These are phyloP conservation scores for Pristionchus maxplancki DNA, from an alignment of 2,888 invertebrate species.

Conservation along the genomic window DNA sequence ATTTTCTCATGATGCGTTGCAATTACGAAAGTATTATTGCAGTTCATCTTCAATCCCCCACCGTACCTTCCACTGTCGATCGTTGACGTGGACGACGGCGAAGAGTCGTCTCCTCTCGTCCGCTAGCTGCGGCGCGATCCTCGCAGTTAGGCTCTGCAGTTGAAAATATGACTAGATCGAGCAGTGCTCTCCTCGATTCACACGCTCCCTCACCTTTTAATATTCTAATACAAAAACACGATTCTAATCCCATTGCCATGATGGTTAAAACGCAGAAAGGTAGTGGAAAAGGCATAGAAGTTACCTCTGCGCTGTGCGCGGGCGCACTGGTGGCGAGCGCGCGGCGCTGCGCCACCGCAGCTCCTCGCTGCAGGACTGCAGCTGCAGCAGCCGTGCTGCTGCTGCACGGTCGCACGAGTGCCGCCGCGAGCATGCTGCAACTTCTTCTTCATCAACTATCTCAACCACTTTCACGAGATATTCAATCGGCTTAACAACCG, in stretches of 20 bases:
- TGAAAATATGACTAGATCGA: neutral
- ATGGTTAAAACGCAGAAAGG: too few species aligned
- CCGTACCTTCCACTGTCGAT: slow-evolving; percentile 79
- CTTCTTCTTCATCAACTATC: neutral
- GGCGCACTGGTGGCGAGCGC: neutral
- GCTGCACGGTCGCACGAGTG: slow-evolving; percentile 27
- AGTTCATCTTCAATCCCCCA: neutral
- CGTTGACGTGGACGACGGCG: slow-evolving; percentile 79
- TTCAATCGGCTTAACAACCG: neutral
- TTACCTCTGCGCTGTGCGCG: neutral
- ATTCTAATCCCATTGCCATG: too few species aligned
- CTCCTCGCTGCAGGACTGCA: neutral
- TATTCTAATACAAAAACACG: too few species aligned
- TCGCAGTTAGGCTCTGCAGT: neutral
- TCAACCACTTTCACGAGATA: neutral
- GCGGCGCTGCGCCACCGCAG: slow-evolving; percentile 10
- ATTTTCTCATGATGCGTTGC: neutral
- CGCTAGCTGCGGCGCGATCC: slow-evolving; percentile 21
- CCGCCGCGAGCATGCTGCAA: slow-evolving; percentile 8
- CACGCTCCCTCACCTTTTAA: neutral
- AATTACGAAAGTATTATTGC: too few species aligned
- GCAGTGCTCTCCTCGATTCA: neutral
- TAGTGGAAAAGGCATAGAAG: too few species aligned
- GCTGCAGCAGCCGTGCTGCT: neutral
- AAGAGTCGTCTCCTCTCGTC: slow-evolving; percentile 78